Conservation (phyloP, 2,888 invertebrate genomes). For the Sialis fuliginosa region DNA sequence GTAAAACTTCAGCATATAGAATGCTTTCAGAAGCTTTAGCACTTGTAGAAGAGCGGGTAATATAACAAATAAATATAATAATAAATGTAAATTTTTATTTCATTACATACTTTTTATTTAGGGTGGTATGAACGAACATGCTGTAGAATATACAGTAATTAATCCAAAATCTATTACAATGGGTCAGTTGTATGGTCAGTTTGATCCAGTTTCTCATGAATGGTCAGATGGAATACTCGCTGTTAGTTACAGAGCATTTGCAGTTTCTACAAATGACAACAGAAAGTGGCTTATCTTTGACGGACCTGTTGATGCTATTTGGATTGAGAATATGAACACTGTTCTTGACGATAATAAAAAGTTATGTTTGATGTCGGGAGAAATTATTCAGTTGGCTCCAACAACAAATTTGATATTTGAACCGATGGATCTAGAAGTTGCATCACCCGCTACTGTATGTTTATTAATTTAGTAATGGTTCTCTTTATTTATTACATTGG, state of each 20-base stretch:
- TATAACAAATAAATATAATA: not conserved
- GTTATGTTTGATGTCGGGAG: conserved; percentile 89
- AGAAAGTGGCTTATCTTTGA: conserved; percentile 92
- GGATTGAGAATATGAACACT: conserved; percentile 96
- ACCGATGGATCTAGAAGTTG: conserved; percentile 87
- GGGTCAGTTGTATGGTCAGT: conserved; percentile 89
- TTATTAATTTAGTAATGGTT: not conserved
- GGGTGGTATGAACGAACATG: conserved; percentile 57
- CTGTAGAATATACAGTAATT: conserved; percentile 61
- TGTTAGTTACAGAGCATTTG: conserved; percentile 64
- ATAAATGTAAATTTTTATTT: not conserved
- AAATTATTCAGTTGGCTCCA: conserved; percentile 81
- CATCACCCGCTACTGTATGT: conserved; percentile 67
- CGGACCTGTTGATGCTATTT: conserved; percentile 89
- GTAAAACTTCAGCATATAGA: conserved; percentile 74
- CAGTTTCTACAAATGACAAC: conserved; percentile 52
- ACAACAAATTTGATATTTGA: conserved; percentile 87
- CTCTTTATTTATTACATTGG: not conserved
- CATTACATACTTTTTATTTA: conserved; percentile 17
- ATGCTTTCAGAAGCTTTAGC: conserved; percentile 62
- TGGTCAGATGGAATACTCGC: conserved; percentile 85
- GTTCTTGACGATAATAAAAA: conserved; percentile 94
- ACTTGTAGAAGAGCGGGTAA: conserved; percentile 54
- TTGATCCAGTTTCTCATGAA: conserved; percentile 87
- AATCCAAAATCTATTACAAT: conserved; percentile 93